These are phyloP conservation scores for Hypothenemus hampei DNA, from an alignment of 1,140 invertebrate genomes.

Conservation along the genomic window DNA sequence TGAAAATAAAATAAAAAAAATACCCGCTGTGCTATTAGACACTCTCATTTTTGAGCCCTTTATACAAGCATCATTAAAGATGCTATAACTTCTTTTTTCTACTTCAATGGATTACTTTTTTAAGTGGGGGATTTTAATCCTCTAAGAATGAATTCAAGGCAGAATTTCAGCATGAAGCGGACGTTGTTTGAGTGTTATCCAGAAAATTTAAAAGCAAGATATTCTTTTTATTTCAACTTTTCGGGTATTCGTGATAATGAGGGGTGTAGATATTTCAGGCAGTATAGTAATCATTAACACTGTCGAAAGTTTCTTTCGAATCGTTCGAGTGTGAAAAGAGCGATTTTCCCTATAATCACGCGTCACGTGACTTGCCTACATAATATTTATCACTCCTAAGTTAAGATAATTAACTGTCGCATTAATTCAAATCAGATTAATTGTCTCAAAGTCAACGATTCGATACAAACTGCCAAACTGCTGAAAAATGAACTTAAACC, in stretches of 20 bases:
- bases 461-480: constrained; percentile 16
- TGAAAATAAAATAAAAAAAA: constrained; percentile 21
- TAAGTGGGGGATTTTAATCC: no score
- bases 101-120: constrained; percentile 23
- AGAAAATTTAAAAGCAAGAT: no score
- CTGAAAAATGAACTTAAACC: constrained; percentile 20
- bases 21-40: constrained; percentile 5
- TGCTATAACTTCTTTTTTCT: constrained; percentile 19
- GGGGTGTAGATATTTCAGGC: no score
- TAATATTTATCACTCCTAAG: constrained; percentile 22
- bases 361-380: constrained; percentile 14
- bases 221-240: no score
- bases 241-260: no score
- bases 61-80: constrained; percentile 23
- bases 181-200: no score
- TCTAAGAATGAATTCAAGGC: no score
- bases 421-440: constrained; percentile 23
- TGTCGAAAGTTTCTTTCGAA: no score
- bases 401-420: constrained; percentile 21
- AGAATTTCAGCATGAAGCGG: no score
- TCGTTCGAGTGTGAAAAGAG: no score
- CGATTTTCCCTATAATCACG: no score
- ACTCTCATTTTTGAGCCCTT: constrained; percentile 19
- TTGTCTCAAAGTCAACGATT: constrained; percentile 17
- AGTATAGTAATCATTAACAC: no score